Evolutionary conservation across 2,888 invertebrate species (phyloP).

Genomic region (Ashinkailepas kermadecensis): DNA sequence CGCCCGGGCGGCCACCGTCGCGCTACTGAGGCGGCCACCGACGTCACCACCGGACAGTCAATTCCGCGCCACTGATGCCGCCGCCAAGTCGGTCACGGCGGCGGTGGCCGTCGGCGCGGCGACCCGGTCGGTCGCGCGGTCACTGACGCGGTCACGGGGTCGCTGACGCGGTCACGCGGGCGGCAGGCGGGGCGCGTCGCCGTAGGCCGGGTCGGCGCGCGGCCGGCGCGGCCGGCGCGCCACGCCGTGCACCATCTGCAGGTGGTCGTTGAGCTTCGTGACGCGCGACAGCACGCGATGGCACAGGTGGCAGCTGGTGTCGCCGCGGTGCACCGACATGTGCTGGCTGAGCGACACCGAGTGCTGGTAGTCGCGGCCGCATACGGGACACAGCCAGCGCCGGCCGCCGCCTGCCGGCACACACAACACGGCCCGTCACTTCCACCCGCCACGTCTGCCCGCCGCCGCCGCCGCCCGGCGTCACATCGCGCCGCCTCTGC

Average conservation of each 20-base stretch:
- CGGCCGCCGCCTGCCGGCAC: slow-evolving; percentile 13
- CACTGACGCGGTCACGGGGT: background rate
- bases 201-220: background rate
- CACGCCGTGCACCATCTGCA: slow-evolving; percentile 1
- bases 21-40: no score
- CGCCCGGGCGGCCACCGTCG: no score
- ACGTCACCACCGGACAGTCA: no score
- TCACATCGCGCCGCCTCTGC: no score
- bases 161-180: no score
- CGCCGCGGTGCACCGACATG: slow-evolving; percentile 11
- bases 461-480: no score
- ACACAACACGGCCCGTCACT: background rate
- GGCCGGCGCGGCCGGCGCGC: background rate
- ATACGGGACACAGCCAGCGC: background rate
- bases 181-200: no score
- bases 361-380: background rate
- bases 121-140: no score
- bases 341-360: slow-evolving; percentile 5
- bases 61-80: no score
- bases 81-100: no score
- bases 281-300: background rate
- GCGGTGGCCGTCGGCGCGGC: no score
- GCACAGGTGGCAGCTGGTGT: background rate
- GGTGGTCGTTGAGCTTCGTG: slow-evolving; percentile 4
- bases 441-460: no score